Evolutionary conservation across 1,140 invertebrate species (phyloP).

Genomic region (Leptinotarsa undecemlineata): DNA sequence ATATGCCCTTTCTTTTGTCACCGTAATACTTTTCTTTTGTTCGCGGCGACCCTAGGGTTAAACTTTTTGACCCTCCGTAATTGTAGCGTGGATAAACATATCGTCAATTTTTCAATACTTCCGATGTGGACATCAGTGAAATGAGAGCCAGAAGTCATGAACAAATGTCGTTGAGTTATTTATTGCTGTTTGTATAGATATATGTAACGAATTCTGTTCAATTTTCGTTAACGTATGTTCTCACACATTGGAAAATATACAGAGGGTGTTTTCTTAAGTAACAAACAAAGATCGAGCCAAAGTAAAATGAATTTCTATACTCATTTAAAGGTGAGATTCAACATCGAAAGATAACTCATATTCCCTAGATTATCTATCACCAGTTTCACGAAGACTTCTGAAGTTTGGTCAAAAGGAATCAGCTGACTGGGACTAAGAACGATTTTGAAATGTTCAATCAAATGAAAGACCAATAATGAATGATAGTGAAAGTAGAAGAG

Average conservation of each 20-base stretch:
- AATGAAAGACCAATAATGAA: no score
- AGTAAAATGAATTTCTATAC: no score
- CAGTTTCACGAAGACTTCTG: no score
- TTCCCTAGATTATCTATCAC: no score
- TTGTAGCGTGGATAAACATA: slow-evolving; percentile 53
- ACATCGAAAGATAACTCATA: no score
- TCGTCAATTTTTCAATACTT: slow-evolving; percentile 54
- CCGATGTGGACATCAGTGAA: slow-evolving; percentile 26
- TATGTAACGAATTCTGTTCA: slow-evolving; percentile 12
- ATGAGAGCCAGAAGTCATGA: slow-evolving; percentile 22
- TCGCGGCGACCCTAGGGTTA: slow-evolving; percentile 48
- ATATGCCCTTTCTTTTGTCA: slow-evolving; percentile 45
- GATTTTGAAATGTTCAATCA: no score
- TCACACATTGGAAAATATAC: not conserved
- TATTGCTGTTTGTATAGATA: slow-evolving; percentile 29
- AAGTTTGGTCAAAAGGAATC: no score
- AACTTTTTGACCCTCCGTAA: slow-evolving; percentile 53
- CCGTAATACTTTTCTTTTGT: slow-evolving; percentile 44
- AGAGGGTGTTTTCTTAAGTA: no score
- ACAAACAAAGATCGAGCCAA: no score
- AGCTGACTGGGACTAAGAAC: no score
- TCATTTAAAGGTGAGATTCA: no score
- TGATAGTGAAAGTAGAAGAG: no score
- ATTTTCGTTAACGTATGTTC: slow-evolving; percentile 18
- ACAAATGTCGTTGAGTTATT: slow-evolving; percentile 31